phyloP scores from a whole-genome alignment of 2,888 invertebrate species.

The Lasiommata megera region DNA sequence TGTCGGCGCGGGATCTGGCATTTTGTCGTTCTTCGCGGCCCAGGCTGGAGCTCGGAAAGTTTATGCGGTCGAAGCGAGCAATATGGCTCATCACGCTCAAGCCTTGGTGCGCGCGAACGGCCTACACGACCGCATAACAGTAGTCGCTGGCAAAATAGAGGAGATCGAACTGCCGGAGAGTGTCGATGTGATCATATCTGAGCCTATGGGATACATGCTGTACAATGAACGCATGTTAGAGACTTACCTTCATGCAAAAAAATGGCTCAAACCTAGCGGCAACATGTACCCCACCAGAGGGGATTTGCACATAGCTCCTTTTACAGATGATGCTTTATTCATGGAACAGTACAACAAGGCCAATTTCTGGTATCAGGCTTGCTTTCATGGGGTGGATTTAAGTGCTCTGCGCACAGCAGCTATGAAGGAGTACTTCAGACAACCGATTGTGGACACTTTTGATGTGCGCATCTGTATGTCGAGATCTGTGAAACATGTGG shows the following conservation, averaged over 20 bases:
- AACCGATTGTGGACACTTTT: slow-evolving; percentile 99
- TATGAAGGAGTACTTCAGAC: slow-evolving; percentile 97
- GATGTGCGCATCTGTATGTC: slow-evolving; percentile 98
- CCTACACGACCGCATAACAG: slow-evolving; percentile 92
- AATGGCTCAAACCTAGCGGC: slow-evolving; percentile 95
- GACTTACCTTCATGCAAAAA: slow-evolving; percentile 98
- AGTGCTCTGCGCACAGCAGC: slow-evolving; percentile 96
- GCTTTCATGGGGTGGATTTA: slow-evolving; percentile 98
- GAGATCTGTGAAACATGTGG: slow-evolving; percentile 94
- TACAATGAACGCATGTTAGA: slow-evolving; percentile 99
- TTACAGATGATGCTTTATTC: slow-evolving; percentile 97
- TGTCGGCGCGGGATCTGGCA: slow-evolving; percentile 99
- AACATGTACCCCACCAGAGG: slow-evolving; percentile 99
- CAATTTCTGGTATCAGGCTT: slow-evolving; percentile 99
- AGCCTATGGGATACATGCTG: slow-evolving; percentile 99
- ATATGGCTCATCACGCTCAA: slow-evolving; percentile 98
- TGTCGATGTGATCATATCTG: slow-evolving; percentile 98
- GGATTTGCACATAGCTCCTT: slow-evolving; percentile 98
- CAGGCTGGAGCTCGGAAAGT: slow-evolving; percentile 98
- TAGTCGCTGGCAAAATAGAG: slow-evolving; percentile 98
- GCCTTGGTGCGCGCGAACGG: slow-evolving; percentile 94
- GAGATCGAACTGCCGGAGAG: slow-evolving; percentile 97
- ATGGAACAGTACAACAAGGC: slow-evolving; percentile 99
- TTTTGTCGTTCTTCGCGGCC: slow-evolving; percentile 98
- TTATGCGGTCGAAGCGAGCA: slow-evolving; percentile 99